These are phyloP conservation scores for Chionomys nivalis DNA, from an alignment of 2,113 vertebrate species.

Conservation along the genomic window DNA sequence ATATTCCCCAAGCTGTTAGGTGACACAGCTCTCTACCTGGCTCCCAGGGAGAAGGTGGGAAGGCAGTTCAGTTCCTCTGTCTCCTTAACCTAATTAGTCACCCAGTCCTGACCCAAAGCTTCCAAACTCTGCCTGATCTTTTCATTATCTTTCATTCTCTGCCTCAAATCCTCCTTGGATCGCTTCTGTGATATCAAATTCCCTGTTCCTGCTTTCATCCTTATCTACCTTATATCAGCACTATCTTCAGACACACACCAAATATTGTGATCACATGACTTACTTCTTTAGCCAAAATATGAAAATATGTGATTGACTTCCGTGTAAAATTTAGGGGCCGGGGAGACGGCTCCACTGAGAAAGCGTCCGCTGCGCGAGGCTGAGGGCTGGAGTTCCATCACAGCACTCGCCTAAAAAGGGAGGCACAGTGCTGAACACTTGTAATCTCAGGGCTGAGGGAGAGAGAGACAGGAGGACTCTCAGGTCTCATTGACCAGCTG, in stretches of 20 bases:
- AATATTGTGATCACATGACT: background rate
- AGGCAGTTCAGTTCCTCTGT: background rate
- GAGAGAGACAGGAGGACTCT: background rate
- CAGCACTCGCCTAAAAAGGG: background rate
- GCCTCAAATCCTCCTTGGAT: background rate
- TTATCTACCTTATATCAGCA: background rate
- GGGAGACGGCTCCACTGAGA: background rate
- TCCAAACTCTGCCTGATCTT: background rate
- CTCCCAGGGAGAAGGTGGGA: background rate
- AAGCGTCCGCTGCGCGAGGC: too few relatives aligned
- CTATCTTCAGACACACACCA: background rate
- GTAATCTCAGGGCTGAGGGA: background rate
- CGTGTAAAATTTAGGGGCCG: background rate
- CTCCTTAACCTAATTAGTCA: background rate
- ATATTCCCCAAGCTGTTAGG: background rate
- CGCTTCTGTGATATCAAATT: background rate
- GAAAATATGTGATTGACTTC: conserved; percentile 21
- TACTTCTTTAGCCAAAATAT: background rate
- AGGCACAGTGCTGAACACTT: background rate
- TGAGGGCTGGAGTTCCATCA: too few relatives aligned
- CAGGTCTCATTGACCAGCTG: background rate
- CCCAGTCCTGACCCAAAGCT: background rate
- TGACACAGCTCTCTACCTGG: background rate
- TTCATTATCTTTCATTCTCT: background rate
- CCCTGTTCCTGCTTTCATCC: background rate